Percentiles rank a stretch among this genome's conserved stretches.
Conservation (phyloP, 2,888 invertebrate genomes). For the Phortica magna region DNA sequence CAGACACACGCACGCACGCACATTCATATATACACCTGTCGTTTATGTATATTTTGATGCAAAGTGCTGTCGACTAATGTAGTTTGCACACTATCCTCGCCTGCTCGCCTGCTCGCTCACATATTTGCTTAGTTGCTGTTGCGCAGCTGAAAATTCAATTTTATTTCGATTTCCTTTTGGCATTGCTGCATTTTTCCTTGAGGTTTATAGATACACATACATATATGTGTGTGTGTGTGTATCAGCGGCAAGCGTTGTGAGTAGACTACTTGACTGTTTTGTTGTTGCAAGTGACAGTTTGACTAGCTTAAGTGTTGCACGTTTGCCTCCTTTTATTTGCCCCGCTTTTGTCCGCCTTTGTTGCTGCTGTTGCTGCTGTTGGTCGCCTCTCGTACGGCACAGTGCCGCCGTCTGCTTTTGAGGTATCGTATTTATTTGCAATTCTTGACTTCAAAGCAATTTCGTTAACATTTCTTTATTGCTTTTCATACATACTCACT, state of each 20-base stretch:
- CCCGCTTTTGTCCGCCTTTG: neutral
- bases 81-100: neutral
- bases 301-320: neutral
- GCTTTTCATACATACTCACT: neutral
- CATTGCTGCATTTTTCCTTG: constrained; percentile 1
- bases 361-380: neutral
- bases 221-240: neutral
- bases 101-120: no score
- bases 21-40: constrained; percentile 1
- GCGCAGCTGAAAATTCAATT: constrained; percentile 26
- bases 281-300: constrained; percentile 15
- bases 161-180: constrained; percentile 22
- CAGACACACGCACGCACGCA: neutral
- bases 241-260: neutral
- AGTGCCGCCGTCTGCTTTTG: neutral
- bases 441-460: constrained; percentile 25
- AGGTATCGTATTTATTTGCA: constrained; percentile 22
- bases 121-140: constrained; percentile 9
- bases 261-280: neutral
- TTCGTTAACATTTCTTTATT: constrained; percentile 3
- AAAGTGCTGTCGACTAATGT: constrained; percentile 10
- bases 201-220: neutral
- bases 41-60: constrained; percentile 3
- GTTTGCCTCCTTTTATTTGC: neutral
- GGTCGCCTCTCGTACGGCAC: neutral